Base-by-base conservation (phyloP, 1,140 invertebrate species). In the Drosophila setifemur region DNA sequence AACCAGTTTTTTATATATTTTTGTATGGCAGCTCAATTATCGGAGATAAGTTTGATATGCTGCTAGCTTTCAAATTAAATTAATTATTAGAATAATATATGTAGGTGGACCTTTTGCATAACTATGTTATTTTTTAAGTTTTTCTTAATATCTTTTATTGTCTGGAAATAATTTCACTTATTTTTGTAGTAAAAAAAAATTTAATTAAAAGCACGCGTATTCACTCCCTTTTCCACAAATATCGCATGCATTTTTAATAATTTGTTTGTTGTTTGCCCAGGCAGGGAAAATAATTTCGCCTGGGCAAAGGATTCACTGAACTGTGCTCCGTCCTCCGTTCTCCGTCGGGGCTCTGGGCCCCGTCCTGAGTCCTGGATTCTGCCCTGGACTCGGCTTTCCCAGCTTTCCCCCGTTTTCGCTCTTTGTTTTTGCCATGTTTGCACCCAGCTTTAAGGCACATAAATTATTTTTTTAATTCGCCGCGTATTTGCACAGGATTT, bases 241-340 rank as follows among this genome's bases (percentile, higher is more conserved):
- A 77, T 73, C 64, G 78, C 70, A 78, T 83, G 73, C 63, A 83
- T 83, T 83, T 83, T 83, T 83, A 85, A 83, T 83, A 83, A 82
- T 83, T 85, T 83, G 69, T 83, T 74, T 66, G 61, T 83, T 74
- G 78, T 73, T 82, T 77, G 73, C 63, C 58, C 69, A 44, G 42
- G 69, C 78, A 63, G 73, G 68, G 63, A 83, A 83, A 83, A 83
- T 74, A 67, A 83, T 83, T 83, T 73, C 50, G 73, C 58, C 61
- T 48, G 63, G 45, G 42, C 58, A 61, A 83, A 83, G 63, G 78
- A 83, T 71, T 83, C 73, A 83, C 69, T 83, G 78, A 83, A 78
- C 79, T 78, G 79, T 83, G 66, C 53, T 44, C 33, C 78, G 50
- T 33, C n/a, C n/a, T n/a, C n/a, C n/a, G n/a, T n/a, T n/a, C n/a